phyloP scores from a whole-genome alignment of 1,140 invertebrate species.

The Cyrtorhinus lividipennis region DNA sequence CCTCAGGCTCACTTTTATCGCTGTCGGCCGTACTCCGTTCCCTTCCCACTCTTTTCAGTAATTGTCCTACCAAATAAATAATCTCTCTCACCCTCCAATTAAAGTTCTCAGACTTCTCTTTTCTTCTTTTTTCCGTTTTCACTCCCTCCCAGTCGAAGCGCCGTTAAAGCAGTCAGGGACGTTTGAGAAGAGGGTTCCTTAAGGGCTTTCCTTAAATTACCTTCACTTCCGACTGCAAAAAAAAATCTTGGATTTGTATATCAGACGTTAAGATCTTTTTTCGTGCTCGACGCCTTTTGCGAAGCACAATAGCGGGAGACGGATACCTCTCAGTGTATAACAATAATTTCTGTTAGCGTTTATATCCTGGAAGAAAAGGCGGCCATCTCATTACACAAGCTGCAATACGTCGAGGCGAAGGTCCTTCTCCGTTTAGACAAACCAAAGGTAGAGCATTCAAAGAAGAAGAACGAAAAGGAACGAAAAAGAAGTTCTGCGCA shows the following conservation, averaged over 20 bases:
- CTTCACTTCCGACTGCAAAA: background rate
- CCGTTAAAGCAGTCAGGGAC: background rate
- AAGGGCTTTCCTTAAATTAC: background rate
- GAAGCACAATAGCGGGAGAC: background rate
- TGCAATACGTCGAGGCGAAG: too few species aligned
- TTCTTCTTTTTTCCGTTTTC: background rate
- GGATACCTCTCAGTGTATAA: too few species aligned
- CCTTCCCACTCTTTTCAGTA: background rate
- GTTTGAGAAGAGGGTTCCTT: background rate
- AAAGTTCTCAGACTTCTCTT: background rate
- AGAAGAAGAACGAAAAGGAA: too few species aligned
- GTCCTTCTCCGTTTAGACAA: too few species aligned
- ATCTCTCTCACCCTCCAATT: background rate
- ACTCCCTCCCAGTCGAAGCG: background rate
- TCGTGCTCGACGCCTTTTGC: background rate
- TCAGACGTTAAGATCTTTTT: background rate
- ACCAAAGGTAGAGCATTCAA: too few species aligned
- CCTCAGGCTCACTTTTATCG: background rate
- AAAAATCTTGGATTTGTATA: background rate
- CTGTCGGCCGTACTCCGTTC: background rate
- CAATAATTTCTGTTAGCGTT: too few species aligned
- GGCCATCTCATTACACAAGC: too few species aligned
- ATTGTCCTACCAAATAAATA: background rate
- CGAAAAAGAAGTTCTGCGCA: too few species aligned
- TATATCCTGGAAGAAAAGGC: too few species aligned